Base-by-base conservation (phyloP, 2,888 invertebrate genomes). In the Cylindroiulus punctatus region DNA sequence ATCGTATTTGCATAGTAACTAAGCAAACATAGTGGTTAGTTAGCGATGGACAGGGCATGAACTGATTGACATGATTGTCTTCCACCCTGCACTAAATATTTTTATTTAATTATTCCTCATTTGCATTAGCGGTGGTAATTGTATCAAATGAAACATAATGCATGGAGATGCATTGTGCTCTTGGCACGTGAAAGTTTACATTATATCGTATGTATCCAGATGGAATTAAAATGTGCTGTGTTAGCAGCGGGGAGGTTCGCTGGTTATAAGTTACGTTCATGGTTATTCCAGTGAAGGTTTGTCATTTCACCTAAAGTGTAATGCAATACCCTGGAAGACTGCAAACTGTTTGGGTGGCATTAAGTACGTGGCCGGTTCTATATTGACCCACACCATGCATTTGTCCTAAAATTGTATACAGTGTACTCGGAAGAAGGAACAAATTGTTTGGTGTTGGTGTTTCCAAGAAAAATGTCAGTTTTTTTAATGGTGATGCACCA, bases 291-390 rank as follows among this genome's bases (percentile, higher is more conserved):
- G 30, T 14, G 30, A 30, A 76, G 65, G 65, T 76, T 76, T 76
- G 76, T 76, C 76, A 76, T 30, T 14, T 76, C 76, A 76, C 76
- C 76, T 76, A 30, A 30, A 76, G 30, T 76, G 76, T 26, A 76
- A 76, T 30, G 26, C 26, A 76, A 76, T 76, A 76, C 14, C 30
- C 30, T 30, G 76, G 12, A 76, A 76, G 30, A 26, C 30, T 76
- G 76, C 30, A 76, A 30, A 76, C 76, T 76, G 76, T 76, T 76
- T 76, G 76, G 76, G 76, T 76, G 76, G 76, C 30, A 76, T 76
- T 76, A 26, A 26, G 30, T 26, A 26, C 26, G 26, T 76, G 12
- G 76, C 76, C 26, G 4, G 76, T 12, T 12, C 26, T 14, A 14
- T 19, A 52, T 4, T 52, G 52, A n/a, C 52, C 52, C 52, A n/a